Evolutionary conservation across 2,888 invertebrate species (phyloP).

Genomic region (Slavum lentiscoides): DNA sequence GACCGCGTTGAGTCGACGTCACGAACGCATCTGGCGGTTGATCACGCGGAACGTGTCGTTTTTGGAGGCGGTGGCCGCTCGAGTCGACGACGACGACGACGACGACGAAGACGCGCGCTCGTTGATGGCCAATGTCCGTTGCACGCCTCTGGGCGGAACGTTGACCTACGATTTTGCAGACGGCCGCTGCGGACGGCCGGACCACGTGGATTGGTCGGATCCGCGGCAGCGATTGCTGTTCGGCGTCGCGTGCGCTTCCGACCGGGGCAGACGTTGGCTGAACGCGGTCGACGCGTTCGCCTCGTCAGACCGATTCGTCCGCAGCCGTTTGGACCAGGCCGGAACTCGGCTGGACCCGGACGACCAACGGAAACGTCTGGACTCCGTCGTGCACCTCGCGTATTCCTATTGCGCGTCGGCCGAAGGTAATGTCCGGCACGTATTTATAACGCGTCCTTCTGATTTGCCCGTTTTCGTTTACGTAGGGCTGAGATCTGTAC

Average conservation of each 20-base stretch:
- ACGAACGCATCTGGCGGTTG: slow-evolving; percentile 20
- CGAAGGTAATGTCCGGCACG: neutral
- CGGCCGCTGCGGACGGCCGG: neutral
- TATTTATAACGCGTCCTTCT: no score
- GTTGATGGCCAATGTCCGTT: slow-evolving; percentile 9
- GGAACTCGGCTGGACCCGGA: neutral
- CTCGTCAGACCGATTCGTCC: neutral
- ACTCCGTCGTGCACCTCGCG: slow-evolving; percentile 12
- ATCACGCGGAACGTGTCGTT: slow-evolving; percentile 7
- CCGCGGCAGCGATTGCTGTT: neutral
- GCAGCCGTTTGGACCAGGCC: neutral
- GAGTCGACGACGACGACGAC: neutral
- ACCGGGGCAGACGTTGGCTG: slow-evolving; percentile 1
- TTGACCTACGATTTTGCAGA: neutral
- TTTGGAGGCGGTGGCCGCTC: neutral
- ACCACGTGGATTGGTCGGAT: slow-evolving; percentile 22
- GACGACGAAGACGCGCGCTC: neutral
- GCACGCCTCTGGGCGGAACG: slow-evolving; percentile 8
- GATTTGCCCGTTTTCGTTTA: no score
- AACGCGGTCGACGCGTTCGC: neutral
- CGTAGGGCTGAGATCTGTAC: slow-evolving; percentile 9
- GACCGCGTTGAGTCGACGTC: neutral
- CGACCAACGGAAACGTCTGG: neutral
- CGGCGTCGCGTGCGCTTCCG: neutral
- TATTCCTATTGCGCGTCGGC: slow-evolving; percentile 16